Base-by-base conservation (phyloP, 1,140 invertebrate genomes). In the Zaprionus vittiger region DNA sequence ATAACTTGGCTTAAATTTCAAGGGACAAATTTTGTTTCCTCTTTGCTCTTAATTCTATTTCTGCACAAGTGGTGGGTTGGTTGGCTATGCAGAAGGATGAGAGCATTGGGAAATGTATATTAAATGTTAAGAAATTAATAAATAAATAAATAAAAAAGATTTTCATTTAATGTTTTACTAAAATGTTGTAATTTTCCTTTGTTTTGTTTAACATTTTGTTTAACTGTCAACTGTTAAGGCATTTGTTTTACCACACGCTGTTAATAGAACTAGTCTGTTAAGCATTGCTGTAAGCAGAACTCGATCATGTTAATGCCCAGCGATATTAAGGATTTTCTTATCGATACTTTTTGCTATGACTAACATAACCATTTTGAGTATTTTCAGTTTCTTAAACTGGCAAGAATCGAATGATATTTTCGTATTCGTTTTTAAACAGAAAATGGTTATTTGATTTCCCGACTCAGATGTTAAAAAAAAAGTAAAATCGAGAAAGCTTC, bases 61-160 rank as follows among this genome's bases (percentile, higher is more conserved):
- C 14, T 52, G 20, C 1, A 20, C 44, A 49, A 49, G 17, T n/a
- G n/a, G 3, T 11, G 17, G 2, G 9, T 15, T 22, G 7, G 7
- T 57, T 34, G 41, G 52, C n/a, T 54, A 63, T 44, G 59, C 57
- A 70, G 57, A 55, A 55, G 41, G 34, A 61, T 20, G 22, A 28
- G 14, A 24, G 9, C 41, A 28, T 62, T 26, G 14, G 47, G n/a
- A 26, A 15, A 11, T 34, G 9, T 34, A 34, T 34, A 11, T 34
- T 0, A 34, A 34, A 34, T 34, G 31, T 34, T 11, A 34, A 34
- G 31, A 34, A 34, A 34, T 11, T 34, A 0, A 11, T n/a, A n/a
- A n/a, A n/a, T 41, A n/a, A 5, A 41, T 41, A 41, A 34, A 11
- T 31, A 0, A 11, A 34, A 11, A 11, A 34, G 9, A 34, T 34